Evolutionary conservation across 2,113 vertebrate genomes (phyloP).

Genomic region (Gallinago jamesoni): DNA sequence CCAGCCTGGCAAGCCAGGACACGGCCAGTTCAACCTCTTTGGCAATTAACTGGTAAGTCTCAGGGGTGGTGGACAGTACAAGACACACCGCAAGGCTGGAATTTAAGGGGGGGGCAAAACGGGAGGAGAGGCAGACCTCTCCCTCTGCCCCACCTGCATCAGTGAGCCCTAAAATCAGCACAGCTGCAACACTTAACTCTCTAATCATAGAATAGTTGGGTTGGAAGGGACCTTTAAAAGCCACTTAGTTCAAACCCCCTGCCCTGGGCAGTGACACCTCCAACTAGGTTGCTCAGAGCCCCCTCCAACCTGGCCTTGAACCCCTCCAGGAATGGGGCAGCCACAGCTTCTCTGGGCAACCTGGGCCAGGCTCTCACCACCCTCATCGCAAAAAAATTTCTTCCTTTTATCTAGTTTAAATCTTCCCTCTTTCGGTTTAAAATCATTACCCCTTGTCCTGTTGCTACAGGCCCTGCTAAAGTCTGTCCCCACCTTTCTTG

Average conservation of each 20-base stretch:
- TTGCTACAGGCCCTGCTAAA: neutral
- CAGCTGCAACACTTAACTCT: neutral
- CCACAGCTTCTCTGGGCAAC: neutral
- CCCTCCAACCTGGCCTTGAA: neutral
- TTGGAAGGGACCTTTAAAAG: neutral
- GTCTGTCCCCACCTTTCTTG: neutral
- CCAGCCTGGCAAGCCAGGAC: neutral
- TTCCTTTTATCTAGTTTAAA: neutral
- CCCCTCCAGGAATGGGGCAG: neutral
- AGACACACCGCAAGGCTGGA: neutral
- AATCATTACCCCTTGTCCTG: neutral
- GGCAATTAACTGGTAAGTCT: neutral
- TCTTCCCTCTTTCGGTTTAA: neutral
- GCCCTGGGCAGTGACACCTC: neutral
- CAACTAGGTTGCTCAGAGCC: neutral
- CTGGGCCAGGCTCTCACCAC: neutral
- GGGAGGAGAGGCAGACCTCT: neutral
- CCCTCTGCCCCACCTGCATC: neutral
- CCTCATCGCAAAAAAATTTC: neutral
- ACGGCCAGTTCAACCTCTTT: neutral
- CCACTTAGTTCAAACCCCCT: neutral
- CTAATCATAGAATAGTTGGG: neutral
- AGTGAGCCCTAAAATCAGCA: neutral
- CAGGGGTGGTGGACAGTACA: neutral
- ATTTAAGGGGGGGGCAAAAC: fast-evolving